A percentile compares a stretch with the other conserved stretches of the same genome.
These are phyloP conservation scores for Mesoligia furuncula DNA, from an alignment of 2,888 invertebrate genomes.

Conservation along the genomic window DNA sequence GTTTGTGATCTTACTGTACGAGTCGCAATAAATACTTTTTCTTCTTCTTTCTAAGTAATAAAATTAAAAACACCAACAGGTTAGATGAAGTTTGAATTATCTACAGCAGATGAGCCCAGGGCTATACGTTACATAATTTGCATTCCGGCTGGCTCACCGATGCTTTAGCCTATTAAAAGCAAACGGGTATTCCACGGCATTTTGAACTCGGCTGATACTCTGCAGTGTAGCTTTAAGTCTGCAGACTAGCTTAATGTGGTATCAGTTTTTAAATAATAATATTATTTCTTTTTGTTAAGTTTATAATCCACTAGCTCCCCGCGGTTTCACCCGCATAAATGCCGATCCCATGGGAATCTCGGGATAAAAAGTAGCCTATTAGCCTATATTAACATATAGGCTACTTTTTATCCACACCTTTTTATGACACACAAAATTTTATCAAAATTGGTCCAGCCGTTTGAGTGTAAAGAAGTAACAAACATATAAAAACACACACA, in stretches of 20 bases:
- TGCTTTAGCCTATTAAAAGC: slow-evolving; percentile 31
- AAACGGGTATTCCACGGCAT: slow-evolving; percentile 21
- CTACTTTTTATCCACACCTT: too few species aligned
- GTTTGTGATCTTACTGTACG: too few species aligned
- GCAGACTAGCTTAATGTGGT: neutral
- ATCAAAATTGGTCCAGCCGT: too few species aligned
- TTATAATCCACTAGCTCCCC: neutral
- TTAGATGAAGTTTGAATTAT: slow-evolving; percentile 14
- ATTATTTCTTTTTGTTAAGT: neutral
- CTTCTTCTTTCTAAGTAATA: too few species aligned
- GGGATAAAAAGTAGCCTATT: too few species aligned
- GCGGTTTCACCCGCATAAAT: too few species aligned
- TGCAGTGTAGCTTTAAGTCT: slow-evolving; percentile 11
- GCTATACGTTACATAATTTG: slow-evolving; percentile 35
- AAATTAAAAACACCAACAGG: neutral
- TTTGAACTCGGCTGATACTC: slow-evolving; percentile 30
- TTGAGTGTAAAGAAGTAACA: too few species aligned
- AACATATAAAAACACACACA: too few species aligned
- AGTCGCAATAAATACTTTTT: too few species aligned
- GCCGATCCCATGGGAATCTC: too few species aligned
- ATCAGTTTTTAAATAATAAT: neutral
- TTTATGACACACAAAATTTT: too few species aligned
- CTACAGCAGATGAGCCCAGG: slow-evolving; percentile 5
- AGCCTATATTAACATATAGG: too few species aligned
- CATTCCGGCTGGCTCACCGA: neutral